phyloP scores from a whole-genome alignment of 1,140 invertebrate species.

The Heliconius nattereri region DNA sequence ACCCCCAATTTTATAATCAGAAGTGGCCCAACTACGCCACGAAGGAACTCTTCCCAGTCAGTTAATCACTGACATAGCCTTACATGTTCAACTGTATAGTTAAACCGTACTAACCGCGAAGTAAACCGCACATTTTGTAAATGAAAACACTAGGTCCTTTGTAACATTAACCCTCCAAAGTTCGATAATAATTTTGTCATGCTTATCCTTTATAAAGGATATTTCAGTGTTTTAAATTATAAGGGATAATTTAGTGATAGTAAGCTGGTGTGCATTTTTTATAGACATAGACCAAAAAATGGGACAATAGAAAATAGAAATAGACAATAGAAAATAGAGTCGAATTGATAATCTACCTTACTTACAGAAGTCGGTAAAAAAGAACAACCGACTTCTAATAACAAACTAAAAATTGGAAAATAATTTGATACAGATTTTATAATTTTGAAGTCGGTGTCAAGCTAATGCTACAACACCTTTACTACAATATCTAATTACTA shows the following conservation, averaged over 20 bases:
- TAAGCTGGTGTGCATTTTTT: too few species aligned
- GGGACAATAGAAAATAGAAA: too few species aligned
- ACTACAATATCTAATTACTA: too few species aligned
- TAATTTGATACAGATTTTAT: too few species aligned
- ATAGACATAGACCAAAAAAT: too few species aligned
- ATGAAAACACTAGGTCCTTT: conserved; percentile 31
- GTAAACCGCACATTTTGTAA: conserved; percentile 37
- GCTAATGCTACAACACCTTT: too few species aligned
- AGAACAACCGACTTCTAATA: too few species aligned
- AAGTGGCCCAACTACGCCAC: neutral
- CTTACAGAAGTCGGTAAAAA: too few species aligned
- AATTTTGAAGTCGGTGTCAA: too few species aligned
- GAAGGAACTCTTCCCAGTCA: neutral
- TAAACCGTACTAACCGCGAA: conserved; percentile 23
- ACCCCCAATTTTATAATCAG: neutral
- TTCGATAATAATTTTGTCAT: conserved; percentile 32
- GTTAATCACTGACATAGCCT: conserved; percentile 34
- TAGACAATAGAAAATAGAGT: too few species aligned
- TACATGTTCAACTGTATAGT: conserved; percentile 33
- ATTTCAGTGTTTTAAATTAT: conserved; percentile 12
- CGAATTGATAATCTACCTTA: too few species aligned
- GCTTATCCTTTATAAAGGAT: conserved; percentile 25
- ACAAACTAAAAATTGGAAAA: too few species aligned
- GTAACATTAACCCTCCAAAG: conserved; percentile 35
- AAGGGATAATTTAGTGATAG: neutral